Evolutionary conservation across 2,797 vertebrate genomes (phyloP).

Genomic region (Oryzias sinensis): DNA sequence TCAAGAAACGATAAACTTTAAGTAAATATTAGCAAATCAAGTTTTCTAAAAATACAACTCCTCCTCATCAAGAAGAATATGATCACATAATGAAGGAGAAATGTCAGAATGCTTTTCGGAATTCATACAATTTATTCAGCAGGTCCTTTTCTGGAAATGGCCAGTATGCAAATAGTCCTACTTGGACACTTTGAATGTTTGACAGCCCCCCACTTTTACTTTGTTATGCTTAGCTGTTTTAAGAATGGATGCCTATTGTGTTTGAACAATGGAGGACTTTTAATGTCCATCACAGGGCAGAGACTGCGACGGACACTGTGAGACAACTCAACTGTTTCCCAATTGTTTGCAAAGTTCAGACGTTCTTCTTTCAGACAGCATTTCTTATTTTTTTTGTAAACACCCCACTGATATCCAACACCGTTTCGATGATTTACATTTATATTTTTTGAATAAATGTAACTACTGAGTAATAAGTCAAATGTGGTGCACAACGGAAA

Average conservation of each 20-base stretch:
- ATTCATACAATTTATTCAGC: conserved; percentile 63
- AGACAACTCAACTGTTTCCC: conserved; percentile 77
- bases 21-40: too few species aligned
- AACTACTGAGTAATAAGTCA: background rate
- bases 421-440: background rate
- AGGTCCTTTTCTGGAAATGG: conserved; percentile 47
- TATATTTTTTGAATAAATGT: conserved; percentile 4
- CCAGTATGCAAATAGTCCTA: conserved; percentile 76
- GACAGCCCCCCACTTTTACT: conserved; percentile 82
- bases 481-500: too few species aligned
- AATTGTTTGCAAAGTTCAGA: conserved; percentile 69
- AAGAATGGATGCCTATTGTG: conserved; percentile 76
- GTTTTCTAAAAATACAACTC: conserved; percentile 10
- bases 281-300: conserved; percentile 87
- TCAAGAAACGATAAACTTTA: too few species aligned
- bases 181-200: conserved; percentile 74
- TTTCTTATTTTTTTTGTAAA: too few species aligned
- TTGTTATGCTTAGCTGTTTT: conserved; percentile 80
- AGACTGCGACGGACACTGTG: conserved; percentile 80
- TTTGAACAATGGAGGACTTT: conserved; percentile 72
- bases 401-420: too few species aligned
- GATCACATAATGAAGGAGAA: conserved; percentile 36
- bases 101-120: conserved; percentile 47
- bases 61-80: conserved; percentile 59
- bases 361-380: background rate